These are phyloP conservation scores for Amazona guildingii DNA, from an alignment of 2,113 vertebrate genomes.

Conservation along the genomic window DNA sequence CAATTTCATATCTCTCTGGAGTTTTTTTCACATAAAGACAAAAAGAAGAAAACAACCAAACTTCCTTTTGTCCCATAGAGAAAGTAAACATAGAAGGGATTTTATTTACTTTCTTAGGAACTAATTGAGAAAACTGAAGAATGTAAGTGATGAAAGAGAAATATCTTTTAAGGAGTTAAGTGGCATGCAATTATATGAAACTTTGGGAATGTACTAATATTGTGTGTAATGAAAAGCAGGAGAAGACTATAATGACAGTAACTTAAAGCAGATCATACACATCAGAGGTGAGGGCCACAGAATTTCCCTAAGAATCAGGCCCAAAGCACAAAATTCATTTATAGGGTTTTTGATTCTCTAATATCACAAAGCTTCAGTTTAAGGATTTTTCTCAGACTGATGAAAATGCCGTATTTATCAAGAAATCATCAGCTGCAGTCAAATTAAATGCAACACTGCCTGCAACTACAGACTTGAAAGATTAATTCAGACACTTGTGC, in stretches of 20 bases:
- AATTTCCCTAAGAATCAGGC: not conserved
- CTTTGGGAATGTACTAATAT: not conserved
- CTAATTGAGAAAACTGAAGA: not conserved
- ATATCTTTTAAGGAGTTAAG: not conserved
- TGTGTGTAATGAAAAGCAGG: not conserved
- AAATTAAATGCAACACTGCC: constrained; percentile 48
- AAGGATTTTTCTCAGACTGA: constrained; percentile 36
- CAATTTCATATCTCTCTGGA: not conserved
- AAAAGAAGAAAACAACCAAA: not conserved
- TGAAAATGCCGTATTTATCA: constrained; percentile 34
- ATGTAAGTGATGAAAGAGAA: not conserved
- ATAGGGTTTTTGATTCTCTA: not conserved
- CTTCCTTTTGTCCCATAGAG: not conserved
- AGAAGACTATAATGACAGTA: not conserved
- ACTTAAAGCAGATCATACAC: not conserved
- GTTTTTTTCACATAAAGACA: not conserved
- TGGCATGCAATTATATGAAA: not conserved
- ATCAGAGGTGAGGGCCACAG: not conserved
- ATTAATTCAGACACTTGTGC: constrained; percentile 30
- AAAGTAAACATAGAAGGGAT: not conserved
- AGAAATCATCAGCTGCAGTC: constrained; percentile 36
- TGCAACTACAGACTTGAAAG: constrained; percentile 50
- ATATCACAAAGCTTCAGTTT: not conserved
- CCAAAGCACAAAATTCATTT: not conserved
- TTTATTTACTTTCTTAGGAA: not conserved